Evolutionary conservation across 2,797 vertebrate species (phyloP), one percentile per base, ranked within the genome.

Genomic region (Dendrocincla tyrannina): DNA sequence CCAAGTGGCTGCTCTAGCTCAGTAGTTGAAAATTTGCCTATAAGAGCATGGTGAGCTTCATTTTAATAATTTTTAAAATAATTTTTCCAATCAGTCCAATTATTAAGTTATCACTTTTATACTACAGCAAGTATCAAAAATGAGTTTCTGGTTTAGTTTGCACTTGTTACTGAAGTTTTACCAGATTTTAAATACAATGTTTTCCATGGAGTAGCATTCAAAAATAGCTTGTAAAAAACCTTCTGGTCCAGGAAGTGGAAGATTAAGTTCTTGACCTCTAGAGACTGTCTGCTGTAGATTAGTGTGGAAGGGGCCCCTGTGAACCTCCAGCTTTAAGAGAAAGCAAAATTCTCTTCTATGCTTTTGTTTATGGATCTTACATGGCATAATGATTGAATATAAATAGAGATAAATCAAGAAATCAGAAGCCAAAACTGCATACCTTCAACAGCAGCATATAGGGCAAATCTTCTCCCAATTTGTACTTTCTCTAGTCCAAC

Each of bases 61-160:
- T 76, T 89, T 85, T n/a, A 35, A 35, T 46, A 70, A 41, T 49
- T 91, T 91, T 66, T 4, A 69, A 77, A 84, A 41, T 35, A 32
- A 1, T 76, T 85, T 52, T 66, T 82, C 22, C 15, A 28, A 32
- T 37, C 32, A 53, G 19, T 86, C 4, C 0, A 1, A 76, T 63
- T 68, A 53, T 67, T 64, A 44, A 44, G 44, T 20, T 46, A 50
- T 22, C 9, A 14, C 30, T 72, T 91, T 28, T 73, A n/a, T 75
- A 66, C 35, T 83, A 35, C 49, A 41, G 0, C n/a, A 75, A 30
- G 17, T 35, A 62, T 33, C 8, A 74, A 83, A 87, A 63, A 47
- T 41, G 9, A 60, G 7, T 72, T 83, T 92, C 44, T 91, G 17
- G 9, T 68, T 92, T 44, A n/a, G 22, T 91, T 74, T 88, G 13